Conservation (phyloP, 2,113 vertebrate genomes). For the Gallinago jamesoni region DNA sequence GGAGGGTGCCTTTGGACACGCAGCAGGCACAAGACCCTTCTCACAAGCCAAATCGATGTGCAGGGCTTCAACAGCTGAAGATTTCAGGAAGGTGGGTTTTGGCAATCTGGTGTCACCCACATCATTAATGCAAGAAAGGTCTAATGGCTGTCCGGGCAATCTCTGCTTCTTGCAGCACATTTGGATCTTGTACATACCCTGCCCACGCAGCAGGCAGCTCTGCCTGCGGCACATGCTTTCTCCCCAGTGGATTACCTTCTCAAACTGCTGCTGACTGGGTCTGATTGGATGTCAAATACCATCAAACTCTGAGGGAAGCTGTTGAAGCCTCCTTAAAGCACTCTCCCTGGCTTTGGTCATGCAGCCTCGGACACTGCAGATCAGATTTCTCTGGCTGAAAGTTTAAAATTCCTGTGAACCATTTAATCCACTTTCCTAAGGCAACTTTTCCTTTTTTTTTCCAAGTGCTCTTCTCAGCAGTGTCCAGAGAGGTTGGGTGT, state of each 20-base stretch:
- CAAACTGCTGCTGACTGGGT: not conserved
- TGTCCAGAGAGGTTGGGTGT: not conserved
- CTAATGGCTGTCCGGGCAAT: not conserved
- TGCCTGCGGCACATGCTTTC: not conserved
- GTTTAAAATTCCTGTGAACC: not conserved
- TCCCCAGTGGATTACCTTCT: not conserved
- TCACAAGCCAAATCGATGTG: fast-evolving
- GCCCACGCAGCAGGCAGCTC: not conserved
- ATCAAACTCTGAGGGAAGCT: not conserved
- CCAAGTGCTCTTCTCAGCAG: not conserved
- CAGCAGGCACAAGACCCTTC: not conserved
- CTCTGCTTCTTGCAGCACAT: not conserved
- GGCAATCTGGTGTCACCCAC: not conserved
- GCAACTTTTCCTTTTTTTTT: not conserved
- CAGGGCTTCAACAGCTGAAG: not conserved
- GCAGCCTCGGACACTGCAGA: not conserved
- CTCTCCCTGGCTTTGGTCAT: not conserved
- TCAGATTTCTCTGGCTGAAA: not conserved
- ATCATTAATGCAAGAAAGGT: not conserved
- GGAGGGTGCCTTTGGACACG: not conserved
- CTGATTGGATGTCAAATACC: not conserved
- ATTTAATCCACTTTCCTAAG: not conserved
- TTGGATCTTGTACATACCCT: not conserved
- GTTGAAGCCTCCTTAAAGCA: not conserved
- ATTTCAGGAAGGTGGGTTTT: not conserved